These are phyloP conservation scores for Anthopleura sola DNA, from an alignment of 64 coral and sea anemone genomes.

Conservation along the genomic window DNA sequence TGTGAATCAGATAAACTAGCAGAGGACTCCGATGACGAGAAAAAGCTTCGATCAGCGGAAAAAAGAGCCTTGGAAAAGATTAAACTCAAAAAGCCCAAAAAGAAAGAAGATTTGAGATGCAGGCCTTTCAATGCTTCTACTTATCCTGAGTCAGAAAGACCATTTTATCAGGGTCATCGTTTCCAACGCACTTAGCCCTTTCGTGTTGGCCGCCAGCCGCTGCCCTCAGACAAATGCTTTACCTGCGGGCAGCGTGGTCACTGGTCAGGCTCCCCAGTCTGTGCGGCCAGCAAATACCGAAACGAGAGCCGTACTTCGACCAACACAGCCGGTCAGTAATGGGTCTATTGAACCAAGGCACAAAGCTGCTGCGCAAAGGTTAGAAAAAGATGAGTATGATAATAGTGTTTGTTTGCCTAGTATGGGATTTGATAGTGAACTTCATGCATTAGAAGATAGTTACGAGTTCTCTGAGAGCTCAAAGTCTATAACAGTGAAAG, in stretches of 20 bases:
- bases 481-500: too few relatives aligned
- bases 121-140: too few relatives aligned
- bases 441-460: too few relatives aligned
- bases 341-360: not conserved
- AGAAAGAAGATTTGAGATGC: too few relatives aligned
- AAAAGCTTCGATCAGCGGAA: slow-evolving; percentile 8
- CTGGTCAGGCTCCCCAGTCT: not conserved
- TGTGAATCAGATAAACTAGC: slow-evolving; percentile 21
- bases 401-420: too few relatives aligned
- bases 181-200: not conserved
- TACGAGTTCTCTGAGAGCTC: too few relatives aligned
- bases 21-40: not conserved
- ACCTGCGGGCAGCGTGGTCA: slow-evolving; percentile 17
- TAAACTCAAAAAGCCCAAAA: not conserved
- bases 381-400: not conserved
- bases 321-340: not conserved
- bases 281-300: too few relatives aligned
- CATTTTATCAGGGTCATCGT: not conserved
- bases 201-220: not conserved
- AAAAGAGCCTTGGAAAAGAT: not conserved
- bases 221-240: slow-evolving; percentile 17
- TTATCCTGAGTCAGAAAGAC: not conserved
- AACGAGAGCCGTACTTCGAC: too few relatives aligned
- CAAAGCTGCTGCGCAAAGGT: not conserved
- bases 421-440: too few relatives aligned